Conservation (phyloP, 2,113 vertebrate genomes). For the Panurus biarmicus region DNA sequence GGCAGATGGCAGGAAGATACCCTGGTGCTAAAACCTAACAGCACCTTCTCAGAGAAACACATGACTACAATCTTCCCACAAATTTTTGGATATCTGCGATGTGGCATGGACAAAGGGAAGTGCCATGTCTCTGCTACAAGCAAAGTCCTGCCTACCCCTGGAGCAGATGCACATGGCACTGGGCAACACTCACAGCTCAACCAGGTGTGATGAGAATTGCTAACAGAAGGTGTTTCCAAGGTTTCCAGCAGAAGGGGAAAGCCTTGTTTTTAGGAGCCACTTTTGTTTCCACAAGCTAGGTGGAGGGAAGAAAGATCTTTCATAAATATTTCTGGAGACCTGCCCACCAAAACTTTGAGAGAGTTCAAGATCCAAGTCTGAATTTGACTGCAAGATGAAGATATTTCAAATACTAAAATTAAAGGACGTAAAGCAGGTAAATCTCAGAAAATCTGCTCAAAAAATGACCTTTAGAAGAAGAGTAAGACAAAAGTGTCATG, state of each 20-base stretch:
- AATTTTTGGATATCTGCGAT: neutral
- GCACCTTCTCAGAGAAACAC: neutral
- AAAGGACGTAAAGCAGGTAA: neutral
- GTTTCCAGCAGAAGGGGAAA: neutral
- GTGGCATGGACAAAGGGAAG: neutral
- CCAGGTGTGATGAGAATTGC: neutral
- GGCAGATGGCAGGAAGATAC: neutral
- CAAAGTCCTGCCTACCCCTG: neutral
- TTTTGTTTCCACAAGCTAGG: neutral
- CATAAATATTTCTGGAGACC: neutral
- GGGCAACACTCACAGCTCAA: neutral
- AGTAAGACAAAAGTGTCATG: neutral
- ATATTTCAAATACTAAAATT: neutral
- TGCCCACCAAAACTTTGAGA: neutral
- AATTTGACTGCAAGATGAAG: neutral
- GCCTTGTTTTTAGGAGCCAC: neutral
- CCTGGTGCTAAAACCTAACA: neutral
- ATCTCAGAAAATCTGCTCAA: neutral
- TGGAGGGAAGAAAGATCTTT: neutral
- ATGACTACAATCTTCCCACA: neutral
- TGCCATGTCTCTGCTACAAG: fast-evolving
- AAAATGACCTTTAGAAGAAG: neutral
- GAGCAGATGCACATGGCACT: neutral
- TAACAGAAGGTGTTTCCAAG: neutral
- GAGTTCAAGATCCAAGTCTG: neutral